A percentile compares a stretch with the other conserved stretches of the same genome.
These are phyloP conservation scores for Neotragus pygmaeus DNA, from an alignment of 2,113 vertebrate species.

Conservation along the genomic window DNA sequence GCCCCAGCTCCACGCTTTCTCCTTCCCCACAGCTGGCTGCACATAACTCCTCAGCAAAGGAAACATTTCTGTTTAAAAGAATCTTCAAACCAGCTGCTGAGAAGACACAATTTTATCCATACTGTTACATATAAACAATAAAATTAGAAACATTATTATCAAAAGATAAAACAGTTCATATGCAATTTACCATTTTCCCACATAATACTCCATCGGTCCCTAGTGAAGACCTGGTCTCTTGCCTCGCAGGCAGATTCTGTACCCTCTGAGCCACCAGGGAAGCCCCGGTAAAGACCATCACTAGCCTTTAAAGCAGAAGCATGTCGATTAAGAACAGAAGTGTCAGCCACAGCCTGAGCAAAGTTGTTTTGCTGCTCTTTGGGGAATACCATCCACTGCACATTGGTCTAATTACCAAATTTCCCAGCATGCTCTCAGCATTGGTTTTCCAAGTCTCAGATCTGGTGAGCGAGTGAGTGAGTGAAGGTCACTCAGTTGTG, in stretches of 20 bases:
- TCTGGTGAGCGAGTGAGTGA: background rate
- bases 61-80: background rate
- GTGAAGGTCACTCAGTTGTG: background rate
- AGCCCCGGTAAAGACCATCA: background rate
- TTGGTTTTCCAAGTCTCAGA: slow-evolving; percentile 31
- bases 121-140: background rate
- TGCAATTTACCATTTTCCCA: background rate
- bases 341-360: background rate
- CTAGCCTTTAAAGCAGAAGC: background rate
- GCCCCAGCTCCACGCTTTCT: background rate
- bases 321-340: slow-evolving; percentile 42
- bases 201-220: background rate
- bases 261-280: background rate
- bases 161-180: slow-evolving; percentile 11
- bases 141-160: background rate
- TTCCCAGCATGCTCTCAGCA: background rate
- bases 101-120: background rate
- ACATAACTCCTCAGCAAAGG: background rate
- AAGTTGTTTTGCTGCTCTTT: background rate
- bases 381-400: background rate
- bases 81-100: slow-evolving; percentile 3
- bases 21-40: background rate
- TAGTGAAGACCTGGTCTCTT: background rate
- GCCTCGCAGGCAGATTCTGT: background rate
- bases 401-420: slow-evolving; percentile 38